These are phyloP conservation scores for Seira ritae DNA, from an alignment of 2,888 invertebrate species.

Conservation along the genomic window DNA sequence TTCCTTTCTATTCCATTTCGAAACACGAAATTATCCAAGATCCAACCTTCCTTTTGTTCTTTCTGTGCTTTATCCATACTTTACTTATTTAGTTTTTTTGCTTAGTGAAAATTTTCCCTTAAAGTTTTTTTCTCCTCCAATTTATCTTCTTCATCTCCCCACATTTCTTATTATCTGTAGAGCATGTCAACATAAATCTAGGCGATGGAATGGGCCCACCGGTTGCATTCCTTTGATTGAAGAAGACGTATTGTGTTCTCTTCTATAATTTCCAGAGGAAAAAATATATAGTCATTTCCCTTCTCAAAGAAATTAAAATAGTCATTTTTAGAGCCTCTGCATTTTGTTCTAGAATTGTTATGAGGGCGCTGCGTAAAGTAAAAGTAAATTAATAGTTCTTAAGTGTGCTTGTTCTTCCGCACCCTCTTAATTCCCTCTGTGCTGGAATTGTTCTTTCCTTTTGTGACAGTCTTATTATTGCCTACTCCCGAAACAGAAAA, in stretches of 20 bases:
- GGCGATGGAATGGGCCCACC: conserved; percentile 48
- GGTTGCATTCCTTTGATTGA: conserved; percentile 38
- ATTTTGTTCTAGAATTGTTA: not conserved
- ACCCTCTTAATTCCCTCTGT: no score
- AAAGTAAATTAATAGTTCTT: not conserved
- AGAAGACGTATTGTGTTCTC: not conserved
- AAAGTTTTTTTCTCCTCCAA: conserved; percentile 25
- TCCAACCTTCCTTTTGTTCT: not conserved
- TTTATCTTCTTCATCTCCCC: not conserved
- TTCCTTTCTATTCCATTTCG: not conserved
- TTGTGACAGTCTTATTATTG: no score
- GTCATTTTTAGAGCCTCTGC: not conserved
- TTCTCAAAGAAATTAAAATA: not conserved
- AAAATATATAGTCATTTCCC: not conserved
- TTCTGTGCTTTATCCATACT: not conserved
- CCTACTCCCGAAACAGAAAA: no score
- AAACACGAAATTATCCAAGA: not conserved
- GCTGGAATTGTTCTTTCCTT: no score
- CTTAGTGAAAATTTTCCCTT: conserved; percentile 43
- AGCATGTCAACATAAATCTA: conserved; percentile 59
- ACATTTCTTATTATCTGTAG: conserved; percentile 51
- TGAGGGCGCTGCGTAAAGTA: not conserved
- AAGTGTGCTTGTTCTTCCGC: no score
- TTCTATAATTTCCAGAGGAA: not conserved
- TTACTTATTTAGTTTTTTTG: conserved; percentile 30